phyloP scores from a whole-genome alignment of 2,113 vertebrate genomes.

The Centropus unirufus region DNA sequence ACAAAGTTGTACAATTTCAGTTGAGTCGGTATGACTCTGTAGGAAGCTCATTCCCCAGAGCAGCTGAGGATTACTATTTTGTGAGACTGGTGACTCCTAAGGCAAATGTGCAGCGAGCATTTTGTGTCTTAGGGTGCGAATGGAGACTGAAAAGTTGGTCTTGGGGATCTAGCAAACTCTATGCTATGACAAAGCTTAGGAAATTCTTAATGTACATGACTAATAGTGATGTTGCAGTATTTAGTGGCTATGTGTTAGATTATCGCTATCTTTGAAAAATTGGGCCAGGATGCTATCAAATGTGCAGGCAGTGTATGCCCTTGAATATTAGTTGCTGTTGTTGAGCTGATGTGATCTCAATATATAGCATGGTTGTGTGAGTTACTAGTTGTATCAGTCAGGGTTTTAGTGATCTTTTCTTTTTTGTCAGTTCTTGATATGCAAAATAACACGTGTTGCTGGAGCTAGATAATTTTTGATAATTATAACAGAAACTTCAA shows the following conservation, averaged over 20 bases:
- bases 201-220: neutral
- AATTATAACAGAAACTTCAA: neutral
- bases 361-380: neutral
- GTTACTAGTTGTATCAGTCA: neutral
- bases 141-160: neutral
- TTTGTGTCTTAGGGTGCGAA: neutral
- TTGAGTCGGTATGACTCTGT: neutral
- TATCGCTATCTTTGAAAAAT: neutral
- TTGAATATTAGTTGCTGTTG: neutral
- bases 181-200: neutral
- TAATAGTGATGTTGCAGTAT: neutral
- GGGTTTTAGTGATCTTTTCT: neutral
- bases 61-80: neutral
- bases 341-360: neutral
- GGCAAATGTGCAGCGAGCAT: neutral
- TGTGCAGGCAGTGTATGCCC: no score
- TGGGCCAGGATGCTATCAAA: neutral
- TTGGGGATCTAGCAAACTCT: neutral
- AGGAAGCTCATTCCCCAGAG: neutral
- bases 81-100: neutral
- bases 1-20: neutral
- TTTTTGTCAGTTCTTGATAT: neutral
- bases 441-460: neutral
- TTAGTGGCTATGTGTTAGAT: neutral
- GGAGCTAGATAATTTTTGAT: neutral